Conservation (phyloP, 2,797 vertebrate species). For the Muraenolepis orangiensis region DNA sequence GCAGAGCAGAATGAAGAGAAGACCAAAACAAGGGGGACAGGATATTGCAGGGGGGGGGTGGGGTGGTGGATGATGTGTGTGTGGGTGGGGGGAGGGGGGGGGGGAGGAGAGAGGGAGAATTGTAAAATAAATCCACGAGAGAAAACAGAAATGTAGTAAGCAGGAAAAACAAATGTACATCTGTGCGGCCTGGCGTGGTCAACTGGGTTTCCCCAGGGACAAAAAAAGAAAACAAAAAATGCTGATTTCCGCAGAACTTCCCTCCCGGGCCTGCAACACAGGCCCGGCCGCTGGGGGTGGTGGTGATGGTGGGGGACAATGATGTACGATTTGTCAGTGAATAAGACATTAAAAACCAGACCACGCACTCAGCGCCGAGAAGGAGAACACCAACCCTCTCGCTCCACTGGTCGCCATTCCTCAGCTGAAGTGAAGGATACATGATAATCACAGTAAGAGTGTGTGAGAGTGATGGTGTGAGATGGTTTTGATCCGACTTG, state of each 20-base stretch:
- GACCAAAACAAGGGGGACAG: conserved; percentile 58
- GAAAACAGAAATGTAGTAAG: neutral
- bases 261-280: neutral
- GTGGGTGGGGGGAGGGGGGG: conserved; percentile 52
- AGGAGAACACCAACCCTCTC: no score
- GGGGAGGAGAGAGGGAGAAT: conserved; percentile 23
- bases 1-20: conserved; percentile 41
- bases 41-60: conserved; percentile 57
- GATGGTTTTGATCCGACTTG: no score
- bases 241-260: neutral
- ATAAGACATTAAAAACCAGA: neutral
- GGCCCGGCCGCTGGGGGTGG: no score
- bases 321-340: neutral
- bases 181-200: neutral
- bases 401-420: no score
- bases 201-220: neutral
- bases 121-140: conserved; percentile 11
- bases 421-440: no score
- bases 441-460: no score
- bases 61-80: conserved; percentile 43
- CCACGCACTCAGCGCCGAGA: no score
- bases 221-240: neutral
- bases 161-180: neutral
- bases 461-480: no score
- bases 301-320: neutral